Base-by-base conservation (phyloP, 2,113 vertebrate genomes). In the Globicephala melas region DNA sequence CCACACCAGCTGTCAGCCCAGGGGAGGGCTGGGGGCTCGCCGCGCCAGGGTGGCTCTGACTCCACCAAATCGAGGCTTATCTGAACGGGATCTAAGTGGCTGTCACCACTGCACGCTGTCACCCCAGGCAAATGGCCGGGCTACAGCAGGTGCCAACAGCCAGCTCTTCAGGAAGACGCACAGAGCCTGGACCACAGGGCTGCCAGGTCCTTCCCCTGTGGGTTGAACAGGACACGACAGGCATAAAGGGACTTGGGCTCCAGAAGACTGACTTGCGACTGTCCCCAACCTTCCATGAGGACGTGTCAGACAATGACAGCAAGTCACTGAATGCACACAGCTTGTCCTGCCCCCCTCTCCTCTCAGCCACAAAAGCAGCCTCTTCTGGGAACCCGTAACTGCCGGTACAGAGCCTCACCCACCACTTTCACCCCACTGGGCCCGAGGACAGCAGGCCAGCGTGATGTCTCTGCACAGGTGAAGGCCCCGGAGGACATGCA, bases 1-100 rank as follows among this genome's bases (percentile, higher is more conserved):
- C 8, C 2, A 20, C 0, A 15, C 36, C 4, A 12, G 38, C 36
- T 8, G 3, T 8, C 20, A 17, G 15, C 5, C 12, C 17, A 3
- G 9, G 21, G 81, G 25, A 26, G 31, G 31, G 18, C 14, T 11
- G 55, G 23, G 87, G 87, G 28, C 44, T 62, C 31, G 0, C 4
- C 21, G 5, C 2, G 55, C 41, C 23, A 31, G 26, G 5, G 7
- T 0, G 41, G 41, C 58, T 60, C 33, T 8, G 41, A 28, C 41
- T 31, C 58, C 81, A 17, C 8, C 26, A 25, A 31, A 18, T 28
- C 1, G 1, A 18, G 81, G 25, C 44, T 74, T 11, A 25, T 33
- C 3, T 55, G 68, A 15, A 41, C 25, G 13, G 9, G 26, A 13
- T 33, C 14, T 31, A 36, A 11, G 12, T 25, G 70, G 68, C 38